Evolutionary conservation across 2,797 vertebrate species (phyloP).

Genomic region (Petrocephalus sullivani): DNA sequence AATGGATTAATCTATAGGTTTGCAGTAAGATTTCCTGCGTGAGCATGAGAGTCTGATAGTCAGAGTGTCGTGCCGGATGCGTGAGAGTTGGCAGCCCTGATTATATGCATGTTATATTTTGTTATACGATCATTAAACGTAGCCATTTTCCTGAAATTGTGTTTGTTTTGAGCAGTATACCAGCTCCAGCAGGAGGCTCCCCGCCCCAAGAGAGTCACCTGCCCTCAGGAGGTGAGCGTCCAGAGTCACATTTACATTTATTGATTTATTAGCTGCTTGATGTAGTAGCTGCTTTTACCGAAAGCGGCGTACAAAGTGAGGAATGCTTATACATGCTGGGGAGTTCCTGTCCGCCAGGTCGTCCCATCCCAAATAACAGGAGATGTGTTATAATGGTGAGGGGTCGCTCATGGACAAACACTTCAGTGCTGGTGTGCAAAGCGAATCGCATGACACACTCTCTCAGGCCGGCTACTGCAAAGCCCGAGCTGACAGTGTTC

Average conservation of each 20-base stretch:
- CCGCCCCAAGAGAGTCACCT: conserved; percentile 91
- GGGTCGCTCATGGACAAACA: background rate
- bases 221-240: conserved; percentile 84
- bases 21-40: background rate
- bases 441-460: background rate
- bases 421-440: background rate
- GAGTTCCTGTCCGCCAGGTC: background rate
- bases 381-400: background rate
- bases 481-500: background rate
- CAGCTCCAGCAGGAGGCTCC: conserved; percentile 95
- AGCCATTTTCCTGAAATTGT: conserved; percentile 13
- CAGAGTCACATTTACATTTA: background rate
- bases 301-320: background rate
- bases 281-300: background rate
- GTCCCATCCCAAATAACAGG: too few relatives aligned
- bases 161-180: conserved; percentile 77
- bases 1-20: background rate
- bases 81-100: background rate
- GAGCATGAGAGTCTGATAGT: background rate
- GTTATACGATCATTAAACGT: background rate
- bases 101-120: background rate
- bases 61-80: background rate
- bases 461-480: background rate
- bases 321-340: background rate
- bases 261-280: background rate